Conservation (phyloP, 2,888 invertebrate genomes). For the Dilophus febrilis region DNA sequence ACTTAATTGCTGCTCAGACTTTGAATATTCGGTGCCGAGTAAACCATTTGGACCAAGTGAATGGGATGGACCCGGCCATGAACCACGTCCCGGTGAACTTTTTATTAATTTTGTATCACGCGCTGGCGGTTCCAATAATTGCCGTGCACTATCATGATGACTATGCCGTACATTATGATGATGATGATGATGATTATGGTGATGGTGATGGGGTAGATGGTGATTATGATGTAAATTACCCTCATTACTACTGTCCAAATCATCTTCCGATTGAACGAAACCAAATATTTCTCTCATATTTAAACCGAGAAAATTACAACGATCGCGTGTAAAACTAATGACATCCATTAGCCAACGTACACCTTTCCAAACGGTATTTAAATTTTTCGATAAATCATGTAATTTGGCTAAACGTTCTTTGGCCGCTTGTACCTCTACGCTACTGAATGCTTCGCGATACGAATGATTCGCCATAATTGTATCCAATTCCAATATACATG, state of each 20-base stretch:
- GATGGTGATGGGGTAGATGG: too few relatives aligned
- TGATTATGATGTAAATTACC: constrained; percentile 13
- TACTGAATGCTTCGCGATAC: constrained; percentile 88
- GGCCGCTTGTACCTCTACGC: constrained; percentile 67
- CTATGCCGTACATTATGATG: neutral
- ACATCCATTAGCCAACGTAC: constrained; percentile 94
- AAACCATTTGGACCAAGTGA: constrained; percentile 31
- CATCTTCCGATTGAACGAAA: too few relatives aligned
- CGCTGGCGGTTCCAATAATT: constrained; percentile 32
- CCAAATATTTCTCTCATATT: constrained; percentile 24
- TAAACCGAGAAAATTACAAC: constrained; percentile 29
- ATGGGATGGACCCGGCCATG: constrained; percentile 62
- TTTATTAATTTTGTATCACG: constrained; percentile 59
- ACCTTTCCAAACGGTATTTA: constrained; percentile 84
- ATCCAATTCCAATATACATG: constrained; percentile 85
- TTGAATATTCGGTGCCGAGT: constrained; percentile 54
- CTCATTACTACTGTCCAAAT: constrained; percentile 10
- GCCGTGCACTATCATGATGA: constrained; percentile 13
- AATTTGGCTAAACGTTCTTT: constrained; percentile 69
- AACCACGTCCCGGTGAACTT: constrained; percentile 61
- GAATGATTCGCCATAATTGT: constrained; percentile 81
- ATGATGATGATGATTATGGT: too few relatives aligned
- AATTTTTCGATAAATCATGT: constrained; percentile 65
- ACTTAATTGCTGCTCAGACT: constrained; percentile 62
- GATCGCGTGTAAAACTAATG: constrained; percentile 82